phyloP scores from a whole-genome alignment of 2,113 vertebrate genomes.

The Chloebia gouldiae region DNA sequence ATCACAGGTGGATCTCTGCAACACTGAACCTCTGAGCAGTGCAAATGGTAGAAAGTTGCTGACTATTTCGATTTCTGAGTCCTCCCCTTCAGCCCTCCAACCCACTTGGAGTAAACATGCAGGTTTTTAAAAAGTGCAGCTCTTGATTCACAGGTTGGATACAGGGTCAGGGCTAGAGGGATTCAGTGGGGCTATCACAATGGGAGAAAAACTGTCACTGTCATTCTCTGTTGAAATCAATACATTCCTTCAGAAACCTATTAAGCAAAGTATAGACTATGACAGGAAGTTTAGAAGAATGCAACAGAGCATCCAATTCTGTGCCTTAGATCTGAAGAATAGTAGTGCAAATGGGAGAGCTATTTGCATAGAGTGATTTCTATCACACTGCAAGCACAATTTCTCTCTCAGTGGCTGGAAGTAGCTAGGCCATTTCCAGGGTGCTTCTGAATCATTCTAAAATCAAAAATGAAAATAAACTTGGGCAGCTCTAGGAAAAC shows the following conservation, averaged over 20 bases:
- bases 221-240: conserved; percentile 5
- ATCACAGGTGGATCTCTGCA: not conserved
- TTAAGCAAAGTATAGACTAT: conserved; percentile 20
- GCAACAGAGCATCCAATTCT: not conserved
- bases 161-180: not conserved
- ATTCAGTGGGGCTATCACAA: not conserved
- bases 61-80: not conserved
- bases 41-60: not conserved
- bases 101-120: not conserved
- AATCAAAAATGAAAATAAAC: conserved; percentile 23
- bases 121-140: not conserved
- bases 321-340: not conserved
- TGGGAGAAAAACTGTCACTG: not conserved
- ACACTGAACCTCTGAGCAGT: not conserved
- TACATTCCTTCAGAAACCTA: not conserved
- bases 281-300: conserved; percentile 1
- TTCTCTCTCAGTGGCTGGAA: not conserved
- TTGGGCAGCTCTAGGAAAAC: not conserved
- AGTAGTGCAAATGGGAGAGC: not conserved
- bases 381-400: not conserved
- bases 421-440: not conserved
- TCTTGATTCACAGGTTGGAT: not conserved
- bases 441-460: not conserved
- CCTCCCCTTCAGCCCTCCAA: not conserved
- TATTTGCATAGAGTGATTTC: not conserved